A percentile compares a stretch with the other conserved stretches of the same genome.
Evolutionary conservation across 2,888 invertebrate species (phyloP).

Genomic region (Nasonia oneida): DNA sequence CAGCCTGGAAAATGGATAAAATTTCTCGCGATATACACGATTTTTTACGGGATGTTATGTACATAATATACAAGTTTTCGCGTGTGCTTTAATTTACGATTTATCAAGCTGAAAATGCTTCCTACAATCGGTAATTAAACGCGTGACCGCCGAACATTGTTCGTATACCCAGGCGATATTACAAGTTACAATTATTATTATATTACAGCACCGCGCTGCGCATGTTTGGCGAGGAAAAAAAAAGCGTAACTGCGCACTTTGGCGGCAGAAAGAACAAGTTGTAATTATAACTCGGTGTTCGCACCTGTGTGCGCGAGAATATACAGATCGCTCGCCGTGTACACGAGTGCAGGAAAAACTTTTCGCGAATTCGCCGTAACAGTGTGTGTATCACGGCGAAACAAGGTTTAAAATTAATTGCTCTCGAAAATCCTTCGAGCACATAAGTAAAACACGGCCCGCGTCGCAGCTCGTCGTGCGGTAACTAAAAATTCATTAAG

Average conservation of each 20-base stretch:
- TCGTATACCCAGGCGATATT: no score
- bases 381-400: slow-evolving; percentile 14
- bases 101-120: no score
- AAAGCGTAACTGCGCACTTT: background rate
- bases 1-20: background rate
- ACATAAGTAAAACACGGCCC: background rate
- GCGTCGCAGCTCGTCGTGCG: background rate
- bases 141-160: no score
- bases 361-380: slow-evolving; percentile 2
- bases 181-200: no score
- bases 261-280: background rate
- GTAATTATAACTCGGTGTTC: background rate
- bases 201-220: no score
- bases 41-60: background rate
- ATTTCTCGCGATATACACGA: slow-evolving; percentile 4
- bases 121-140: no score
- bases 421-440: slow-evolving; percentile 35
- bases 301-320: background rate
- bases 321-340: background rate
- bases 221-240: background rate
- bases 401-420: slow-evolving; percentile 50
- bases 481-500: slow-evolving; percentile 51
- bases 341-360: slow-evolving; percentile 14
- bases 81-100: background rate
- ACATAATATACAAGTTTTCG: background rate